phyloP scores from a whole-genome alignment of 1,140 invertebrate species.

The Musca vetustissima region DNA sequence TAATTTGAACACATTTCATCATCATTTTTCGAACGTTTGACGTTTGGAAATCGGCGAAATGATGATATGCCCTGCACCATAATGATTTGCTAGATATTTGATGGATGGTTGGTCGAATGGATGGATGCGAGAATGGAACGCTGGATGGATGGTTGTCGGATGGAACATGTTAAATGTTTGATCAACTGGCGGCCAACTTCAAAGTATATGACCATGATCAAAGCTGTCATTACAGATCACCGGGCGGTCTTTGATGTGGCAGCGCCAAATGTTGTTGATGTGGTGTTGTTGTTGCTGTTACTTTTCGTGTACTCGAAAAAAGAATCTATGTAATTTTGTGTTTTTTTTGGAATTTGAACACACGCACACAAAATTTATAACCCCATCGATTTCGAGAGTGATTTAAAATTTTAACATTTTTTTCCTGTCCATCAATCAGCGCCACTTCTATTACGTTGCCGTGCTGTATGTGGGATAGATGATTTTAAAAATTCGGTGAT shows the following conservation, averaged over 20 bases:
- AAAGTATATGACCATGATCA: slow-evolving; percentile 9
- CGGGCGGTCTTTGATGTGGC: slow-evolving; percentile 20
- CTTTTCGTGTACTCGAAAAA: background rate
- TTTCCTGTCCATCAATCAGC: slow-evolving; percentile 6
- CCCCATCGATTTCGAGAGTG: background rate
- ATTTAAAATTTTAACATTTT: slow-evolving; percentile 10
- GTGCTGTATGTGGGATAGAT: too few relatives aligned
- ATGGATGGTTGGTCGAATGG: too few relatives aligned
- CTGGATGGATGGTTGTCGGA: too few relatives aligned
- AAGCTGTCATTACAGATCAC: slow-evolving; percentile 23
- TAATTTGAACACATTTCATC: slow-evolving; percentile 18
- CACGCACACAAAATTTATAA: too few relatives aligned
- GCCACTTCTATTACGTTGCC: background rate
- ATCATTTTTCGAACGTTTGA: background rate
- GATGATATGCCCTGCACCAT: too few relatives aligned
- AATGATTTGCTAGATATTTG: too few relatives aligned
- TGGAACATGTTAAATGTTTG: too few relatives aligned
- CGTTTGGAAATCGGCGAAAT: too few relatives aligned
- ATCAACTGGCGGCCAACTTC: slow-evolving; percentile 8
- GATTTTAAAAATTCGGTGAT: too few relatives aligned
- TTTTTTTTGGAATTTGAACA: too few relatives aligned
- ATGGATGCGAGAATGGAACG: too few relatives aligned
- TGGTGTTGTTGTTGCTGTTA: too few relatives aligned
- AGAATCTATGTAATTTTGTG: background rate
- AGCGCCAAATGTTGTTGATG: slow-evolving; percentile 10